Evolutionary conservation across 2,113 vertebrate species (phyloP).

Genomic region (Chloroceryle aenea): DNA sequence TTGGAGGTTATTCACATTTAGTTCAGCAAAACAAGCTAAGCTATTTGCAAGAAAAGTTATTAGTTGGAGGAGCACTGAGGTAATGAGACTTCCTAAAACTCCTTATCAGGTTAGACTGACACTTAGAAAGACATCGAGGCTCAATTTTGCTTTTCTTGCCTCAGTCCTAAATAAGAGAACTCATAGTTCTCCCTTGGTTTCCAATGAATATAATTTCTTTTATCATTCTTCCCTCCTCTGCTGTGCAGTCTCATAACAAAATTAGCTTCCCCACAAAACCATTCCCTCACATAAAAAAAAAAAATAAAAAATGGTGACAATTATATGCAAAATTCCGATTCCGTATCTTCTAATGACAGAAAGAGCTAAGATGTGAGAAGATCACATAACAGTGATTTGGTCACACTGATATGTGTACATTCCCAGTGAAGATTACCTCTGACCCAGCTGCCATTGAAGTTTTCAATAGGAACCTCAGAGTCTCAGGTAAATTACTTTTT

Average conservation of each 20-base stretch:
- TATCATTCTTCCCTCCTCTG: neutral
- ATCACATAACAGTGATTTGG: neutral
- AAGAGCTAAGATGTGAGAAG: neutral
- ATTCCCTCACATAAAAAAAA: neutral
- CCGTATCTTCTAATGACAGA: neutral
- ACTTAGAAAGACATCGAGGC: neutral
- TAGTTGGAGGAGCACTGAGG: neutral
- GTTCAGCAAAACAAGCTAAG: constrained; percentile 45
- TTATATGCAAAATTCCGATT: neutral
- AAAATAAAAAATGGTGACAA: neutral
- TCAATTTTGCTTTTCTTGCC: constrained; percentile 12
- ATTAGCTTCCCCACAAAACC: neutral
- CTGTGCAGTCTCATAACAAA: neutral
- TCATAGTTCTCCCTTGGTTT: neutral
- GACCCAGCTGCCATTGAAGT: neutral
- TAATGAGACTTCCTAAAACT: constrained; percentile 46
- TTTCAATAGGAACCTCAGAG: neutral
- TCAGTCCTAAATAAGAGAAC: constrained; percentile 4
- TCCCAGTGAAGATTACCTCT: neutral
- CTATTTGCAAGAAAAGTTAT: constrained; percentile 55
- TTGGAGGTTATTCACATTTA: constrained; percentile 49
- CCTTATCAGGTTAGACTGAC: constrained; percentile 6
- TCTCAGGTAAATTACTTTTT: neutral
- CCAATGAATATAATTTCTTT: neutral
- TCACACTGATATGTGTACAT: neutral